Evolutionary conservation across 2,113 vertebrate species (phyloP).

Genomic region (Odobenus rosmarus): DNA sequence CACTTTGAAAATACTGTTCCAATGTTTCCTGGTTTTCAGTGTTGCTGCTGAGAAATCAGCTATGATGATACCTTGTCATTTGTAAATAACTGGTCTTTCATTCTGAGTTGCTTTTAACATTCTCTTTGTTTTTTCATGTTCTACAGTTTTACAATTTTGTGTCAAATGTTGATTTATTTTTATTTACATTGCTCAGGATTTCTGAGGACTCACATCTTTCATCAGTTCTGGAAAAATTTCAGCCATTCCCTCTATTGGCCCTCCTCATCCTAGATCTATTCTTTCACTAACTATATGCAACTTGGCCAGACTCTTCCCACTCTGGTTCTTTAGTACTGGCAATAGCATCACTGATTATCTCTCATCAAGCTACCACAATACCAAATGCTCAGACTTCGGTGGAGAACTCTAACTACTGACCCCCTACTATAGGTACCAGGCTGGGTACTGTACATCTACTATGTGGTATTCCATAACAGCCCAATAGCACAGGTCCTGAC

Average conservation of each 20-base stretch:
- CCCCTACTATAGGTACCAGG: not conserved
- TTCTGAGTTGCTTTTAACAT: constrained; percentile 49
- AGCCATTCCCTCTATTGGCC: constrained; percentile 1
- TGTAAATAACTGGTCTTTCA: constrained; percentile 22
- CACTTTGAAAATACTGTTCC: constrained; percentile 55
- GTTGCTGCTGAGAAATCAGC: constrained; percentile 27
- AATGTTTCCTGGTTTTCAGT: constrained; percentile 26
- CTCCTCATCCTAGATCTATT: not conserved
- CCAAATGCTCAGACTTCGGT: constrained; percentile 33
- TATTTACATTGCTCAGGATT: constrained; percentile 46
- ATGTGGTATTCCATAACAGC: not conserved
- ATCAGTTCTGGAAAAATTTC: constrained; percentile 21
- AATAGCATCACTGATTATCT: not conserved
- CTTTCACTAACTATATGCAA: constrained; percentile 11
- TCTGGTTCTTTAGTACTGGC: not conserved
- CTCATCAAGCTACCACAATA: constrained; percentile 32
- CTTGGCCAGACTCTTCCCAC: not conserved
- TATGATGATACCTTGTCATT: constrained; percentile 12
- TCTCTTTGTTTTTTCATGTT: constrained; percentile 37
- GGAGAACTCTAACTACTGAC: not conserved
- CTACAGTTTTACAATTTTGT: constrained; percentile 50
- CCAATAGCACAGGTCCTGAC: not conserved
- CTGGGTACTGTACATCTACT: constrained; percentile 26
- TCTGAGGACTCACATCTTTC: not conserved
- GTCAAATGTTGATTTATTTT: constrained; percentile 33